Conservation (phyloP, 2,888 invertebrate species). For the Parochlus steinenii region DNA sequence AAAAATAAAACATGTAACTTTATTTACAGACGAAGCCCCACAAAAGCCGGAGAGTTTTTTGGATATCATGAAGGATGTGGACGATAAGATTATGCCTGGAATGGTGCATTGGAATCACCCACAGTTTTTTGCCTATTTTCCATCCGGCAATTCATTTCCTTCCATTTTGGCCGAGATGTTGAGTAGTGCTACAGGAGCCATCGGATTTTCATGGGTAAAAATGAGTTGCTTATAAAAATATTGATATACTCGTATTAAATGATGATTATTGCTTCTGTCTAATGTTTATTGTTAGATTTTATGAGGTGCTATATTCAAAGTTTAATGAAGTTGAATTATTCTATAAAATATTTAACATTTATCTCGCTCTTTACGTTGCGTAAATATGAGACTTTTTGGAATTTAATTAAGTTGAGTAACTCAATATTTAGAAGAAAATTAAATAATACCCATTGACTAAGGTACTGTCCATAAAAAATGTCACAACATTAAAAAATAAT, state of each 20-base stretch:
- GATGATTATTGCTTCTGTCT: no score
- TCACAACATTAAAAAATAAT: neutral
- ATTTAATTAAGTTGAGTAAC: no score
- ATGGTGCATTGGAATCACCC: slow-evolving; percentile 90
- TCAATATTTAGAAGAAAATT: no score
- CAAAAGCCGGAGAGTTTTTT: slow-evolving; percentile 55
- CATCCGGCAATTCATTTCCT: slow-evolving; percentile 80
- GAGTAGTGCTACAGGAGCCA: slow-evolving; percentile 71
- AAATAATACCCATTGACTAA: no score
- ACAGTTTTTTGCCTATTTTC: slow-evolving; percentile 85
- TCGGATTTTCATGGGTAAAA: slow-evolving; percentile 82
- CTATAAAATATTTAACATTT: no score
- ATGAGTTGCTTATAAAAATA: no score
- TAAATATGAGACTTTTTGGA: no score
- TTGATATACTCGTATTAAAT: no score
- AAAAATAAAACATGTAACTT: neutral
- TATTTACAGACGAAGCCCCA: slow-evolving; percentile 42
- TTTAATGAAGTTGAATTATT: no score
- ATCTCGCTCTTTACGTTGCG: no score
- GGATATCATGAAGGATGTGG: slow-evolving; percentile 58
- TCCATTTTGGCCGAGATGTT: slow-evolving; percentile 84
- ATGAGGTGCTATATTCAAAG: no score
- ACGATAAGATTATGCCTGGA: slow-evolving; percentile 63
- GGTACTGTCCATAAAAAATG: slow-evolving; percentile 2
- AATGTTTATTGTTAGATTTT: no score